Percentiles rank a stretch among this genome's conserved stretches.
phyloP scores from a whole-genome alignment of 1,140 invertebrate species.

The Drosophila mojavensis region DNA sequence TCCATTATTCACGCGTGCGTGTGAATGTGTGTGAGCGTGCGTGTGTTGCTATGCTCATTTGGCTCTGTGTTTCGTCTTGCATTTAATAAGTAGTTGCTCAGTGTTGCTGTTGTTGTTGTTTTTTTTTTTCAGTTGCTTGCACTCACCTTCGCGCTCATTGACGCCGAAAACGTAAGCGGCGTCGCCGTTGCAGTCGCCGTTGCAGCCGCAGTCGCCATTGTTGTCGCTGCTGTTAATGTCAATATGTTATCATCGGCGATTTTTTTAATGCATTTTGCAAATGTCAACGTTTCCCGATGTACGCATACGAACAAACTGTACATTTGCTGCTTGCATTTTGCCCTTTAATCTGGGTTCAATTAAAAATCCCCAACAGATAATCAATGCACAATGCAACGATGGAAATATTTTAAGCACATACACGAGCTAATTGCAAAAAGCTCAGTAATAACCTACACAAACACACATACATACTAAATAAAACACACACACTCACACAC shows the following conservation, averaged over 20 bases:
- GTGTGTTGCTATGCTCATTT: slow-evolving; percentile 32
- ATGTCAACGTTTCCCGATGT: slow-evolving; percentile 39
- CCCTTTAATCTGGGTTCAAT: slow-evolving; percentile 67
- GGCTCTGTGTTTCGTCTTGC: slow-evolving; percentile 29
- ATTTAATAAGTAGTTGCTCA: slow-evolving; percentile 32
- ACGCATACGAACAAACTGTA: slow-evolving; percentile 1
- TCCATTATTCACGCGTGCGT: slow-evolving; percentile 21
- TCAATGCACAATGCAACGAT: slow-evolving; percentile 52
- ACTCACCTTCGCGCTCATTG: slow-evolving; percentile 32
- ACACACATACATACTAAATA: neutral
- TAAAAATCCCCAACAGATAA: slow-evolving; percentile 57
- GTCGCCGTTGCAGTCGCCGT: neutral
- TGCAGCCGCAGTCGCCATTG: slow-evolving; percentile 32
- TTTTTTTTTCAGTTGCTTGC: slow-evolving; percentile 14
- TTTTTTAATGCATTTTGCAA: slow-evolving; percentile 38
- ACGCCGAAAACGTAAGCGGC: slow-evolving; percentile 31
- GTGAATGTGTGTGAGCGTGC: neutral
- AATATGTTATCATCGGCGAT: slow-evolving; percentile 62
- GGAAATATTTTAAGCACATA: slow-evolving; percentile 33
- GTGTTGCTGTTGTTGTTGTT: neutral
- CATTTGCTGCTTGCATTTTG: slow-evolving; percentile 23
- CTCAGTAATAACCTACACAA: slow-evolving; percentile 13
- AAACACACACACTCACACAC: neutral
- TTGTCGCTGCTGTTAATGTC: slow-evolving; percentile 47
- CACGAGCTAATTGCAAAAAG: slow-evolving; percentile 48